Evolutionary conservation across 2,113 vertebrate species (phyloP).

Genomic region (Ceuthmochares aereus): DNA sequence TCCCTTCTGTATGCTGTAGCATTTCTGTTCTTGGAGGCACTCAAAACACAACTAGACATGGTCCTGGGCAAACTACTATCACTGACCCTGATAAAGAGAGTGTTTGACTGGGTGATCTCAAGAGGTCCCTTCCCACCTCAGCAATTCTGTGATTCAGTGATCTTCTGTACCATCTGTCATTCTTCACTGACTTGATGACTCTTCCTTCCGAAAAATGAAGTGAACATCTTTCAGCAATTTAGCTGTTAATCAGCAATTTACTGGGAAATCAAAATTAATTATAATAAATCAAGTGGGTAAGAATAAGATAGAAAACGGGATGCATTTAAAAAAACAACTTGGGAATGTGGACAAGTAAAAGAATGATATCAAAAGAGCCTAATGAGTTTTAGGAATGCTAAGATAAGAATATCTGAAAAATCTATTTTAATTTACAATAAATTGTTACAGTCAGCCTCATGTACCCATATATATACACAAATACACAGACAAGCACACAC

Average conservation of each 20-base stretch:
- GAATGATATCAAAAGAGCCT: not conserved
- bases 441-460: not conserved
- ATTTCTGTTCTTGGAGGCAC: too few relatives aligned
- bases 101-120: not conserved
- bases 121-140: not conserved
- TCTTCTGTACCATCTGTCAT: not conserved
- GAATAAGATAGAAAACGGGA: not conserved
- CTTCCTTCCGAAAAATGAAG: not conserved
- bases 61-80: not conserved
- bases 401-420: conserved; percentile 28
- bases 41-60: too few relatives aligned
- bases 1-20: too few relatives aligned
- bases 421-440: conserved; percentile 15
- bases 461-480: not conserved
- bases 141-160: not conserved
- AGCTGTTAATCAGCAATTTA: not conserved
- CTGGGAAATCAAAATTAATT: not conserved
- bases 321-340: not conserved
- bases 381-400: not conserved
- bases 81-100: not conserved
- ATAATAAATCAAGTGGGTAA: conserved; percentile 4
- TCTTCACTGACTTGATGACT: not conserved
- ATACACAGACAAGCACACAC: not conserved
- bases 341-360: not conserved
- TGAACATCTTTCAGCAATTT: not conserved